Conservation (phyloP, 2,113 vertebrate genomes). For the Tapirus terrestris region DNA sequence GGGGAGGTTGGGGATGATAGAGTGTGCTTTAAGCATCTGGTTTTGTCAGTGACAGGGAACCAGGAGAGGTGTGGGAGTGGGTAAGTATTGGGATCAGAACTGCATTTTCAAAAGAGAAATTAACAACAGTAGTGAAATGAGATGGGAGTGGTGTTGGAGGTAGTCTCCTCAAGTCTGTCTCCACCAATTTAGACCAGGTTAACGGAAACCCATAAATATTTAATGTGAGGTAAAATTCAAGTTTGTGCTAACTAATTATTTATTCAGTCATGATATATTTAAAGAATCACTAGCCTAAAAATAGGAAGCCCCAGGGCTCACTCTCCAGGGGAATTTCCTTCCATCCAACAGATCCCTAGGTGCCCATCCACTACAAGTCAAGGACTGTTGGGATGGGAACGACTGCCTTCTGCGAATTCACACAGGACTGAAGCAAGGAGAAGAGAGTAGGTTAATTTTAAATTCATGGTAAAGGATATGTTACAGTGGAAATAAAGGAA, state of each 20-base stretch:
- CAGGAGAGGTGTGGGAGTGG: background rate
- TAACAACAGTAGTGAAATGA: background rate
- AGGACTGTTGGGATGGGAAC: background rate
- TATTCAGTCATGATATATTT: constrained; percentile 2
- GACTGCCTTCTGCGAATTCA: background rate
- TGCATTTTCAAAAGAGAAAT: constrained; percentile 41
- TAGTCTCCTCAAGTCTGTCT: background rate
- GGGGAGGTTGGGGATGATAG: background rate
- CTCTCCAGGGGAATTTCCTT: background rate
- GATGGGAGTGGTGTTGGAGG: rapidly evolving
- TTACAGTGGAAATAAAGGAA: background rate
- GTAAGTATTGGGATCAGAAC: background rate
- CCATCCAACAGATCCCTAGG: background rate
- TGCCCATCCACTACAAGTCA: background rate
- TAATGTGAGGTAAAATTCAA: constrained; percentile 25
- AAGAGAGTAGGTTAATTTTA: background rate
- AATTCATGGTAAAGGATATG: background rate
- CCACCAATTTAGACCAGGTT: background rate
- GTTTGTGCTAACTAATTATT: background rate
- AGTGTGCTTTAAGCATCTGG: background rate
- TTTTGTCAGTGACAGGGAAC: background rate
- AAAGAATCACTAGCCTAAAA: background rate
- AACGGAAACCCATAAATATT: background rate
- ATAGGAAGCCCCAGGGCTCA: background rate
- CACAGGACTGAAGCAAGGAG: background rate